Evolutionary conservation across 2,113 vertebrate genomes (phyloP).

Genomic region (Irena cyanogastra): DNA sequence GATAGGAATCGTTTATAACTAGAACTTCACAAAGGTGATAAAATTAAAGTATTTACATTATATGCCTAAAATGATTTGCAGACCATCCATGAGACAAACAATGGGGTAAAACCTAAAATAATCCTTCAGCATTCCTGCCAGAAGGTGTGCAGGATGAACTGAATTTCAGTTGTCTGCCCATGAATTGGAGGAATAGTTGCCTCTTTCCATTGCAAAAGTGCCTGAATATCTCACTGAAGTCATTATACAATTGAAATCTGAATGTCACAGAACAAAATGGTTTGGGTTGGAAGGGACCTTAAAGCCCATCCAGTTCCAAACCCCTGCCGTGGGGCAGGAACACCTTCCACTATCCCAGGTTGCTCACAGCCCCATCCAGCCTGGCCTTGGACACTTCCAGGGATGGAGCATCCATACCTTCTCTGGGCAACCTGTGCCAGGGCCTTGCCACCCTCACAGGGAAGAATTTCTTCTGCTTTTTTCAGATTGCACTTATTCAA

Average conservation of each 20-base stretch:
- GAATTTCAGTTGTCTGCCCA: not conserved
- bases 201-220: not conserved
- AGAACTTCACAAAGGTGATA: not conserved
- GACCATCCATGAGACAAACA: not conserved
- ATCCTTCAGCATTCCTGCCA: not conserved
- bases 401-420: not conserved
- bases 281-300: not conserved
- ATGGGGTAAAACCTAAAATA: not conserved
- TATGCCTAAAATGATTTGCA: not conserved
- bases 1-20: not conserved
- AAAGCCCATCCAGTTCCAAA: accelerated
- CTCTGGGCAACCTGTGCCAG: not conserved
- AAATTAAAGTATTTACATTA: not conserved
- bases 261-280: not conserved
- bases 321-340: not conserved
- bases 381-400: not conserved
- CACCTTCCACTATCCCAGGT: not conserved
- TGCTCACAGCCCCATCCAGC: not conserved
- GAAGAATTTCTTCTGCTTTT: not conserved
- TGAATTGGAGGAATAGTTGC: not conserved
- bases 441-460: not conserved
- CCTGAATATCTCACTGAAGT: not conserved
- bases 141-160: not conserved
- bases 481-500: not conserved
- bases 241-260: not conserved